Evolutionary conservation across 2,888 invertebrate species (phyloP), one percentile per base, ranked within the genome.

Genomic region (Lottia scabra): DNA sequence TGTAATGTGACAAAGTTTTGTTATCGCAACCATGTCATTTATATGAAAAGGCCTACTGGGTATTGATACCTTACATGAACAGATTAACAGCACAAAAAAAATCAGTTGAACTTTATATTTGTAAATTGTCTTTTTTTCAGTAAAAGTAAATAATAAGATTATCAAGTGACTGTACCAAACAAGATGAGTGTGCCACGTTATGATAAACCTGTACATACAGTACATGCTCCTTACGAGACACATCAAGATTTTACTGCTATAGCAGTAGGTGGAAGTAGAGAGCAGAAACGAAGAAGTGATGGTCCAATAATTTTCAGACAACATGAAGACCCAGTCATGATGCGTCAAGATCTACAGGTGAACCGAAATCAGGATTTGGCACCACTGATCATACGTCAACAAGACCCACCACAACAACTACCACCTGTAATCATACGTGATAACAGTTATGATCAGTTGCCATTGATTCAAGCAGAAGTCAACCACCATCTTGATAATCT

Each of bases 161-260:
- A 38, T 38, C 38, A 38, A 38, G 8, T 38, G 38, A 5, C 10
- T 38, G 30, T 30, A 30, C 30, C 30, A 8, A 38, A 38, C 8
- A 38, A 38, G 38, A 38, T 38, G 38, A 38, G 38, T 38, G 38
- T 38, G 0, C 38, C 5, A 56, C 56, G 56, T 12, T 56, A 56
- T 19, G 56, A 56, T 56, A 56, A 56, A 56, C 56, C 56, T 56
- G 56, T 23, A 23, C 56, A 19, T 3, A 56, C 56, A 19, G 23
- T 56, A 0, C 23, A 56, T 13, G 80, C 84, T 4, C 85, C 84
- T 16, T 85, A 83, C 74, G 84, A 82, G 73, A 84, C 83, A 2
- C 74, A 79, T 4, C 85, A 83, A 43, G 80, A 82, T 15, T 85
- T 79, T 67, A 77, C 75, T 69, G 79, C 79, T 26, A 79, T 79